These are phyloP conservation scores for Habroteleia sp. DNA, from an alignment of 2,888 invertebrate species.

Conservation along the genomic window DNA sequence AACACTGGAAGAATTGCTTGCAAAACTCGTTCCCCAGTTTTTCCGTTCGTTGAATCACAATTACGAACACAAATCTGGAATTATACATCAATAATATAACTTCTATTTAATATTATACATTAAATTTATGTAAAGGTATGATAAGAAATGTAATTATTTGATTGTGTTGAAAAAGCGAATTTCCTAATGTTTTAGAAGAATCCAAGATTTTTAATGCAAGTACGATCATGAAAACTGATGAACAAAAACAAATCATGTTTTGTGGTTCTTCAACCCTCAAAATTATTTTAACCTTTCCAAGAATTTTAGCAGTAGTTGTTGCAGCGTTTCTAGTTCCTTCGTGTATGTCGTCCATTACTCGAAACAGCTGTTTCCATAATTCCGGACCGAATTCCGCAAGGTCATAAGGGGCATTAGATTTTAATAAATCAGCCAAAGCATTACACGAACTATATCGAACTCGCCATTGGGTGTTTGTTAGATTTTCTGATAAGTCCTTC, in stretches of 20 bases:
- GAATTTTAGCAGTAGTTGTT: slow-evolving; percentile 85
- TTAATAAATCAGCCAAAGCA: slow-evolving; percentile 91
- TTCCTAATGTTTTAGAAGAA: too few species aligned
- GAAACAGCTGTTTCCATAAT: slow-evolving; percentile 91
- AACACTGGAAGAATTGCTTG: slow-evolving; percentile 90
- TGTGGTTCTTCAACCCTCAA: too few species aligned
- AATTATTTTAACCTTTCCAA: slow-evolving; percentile 89
- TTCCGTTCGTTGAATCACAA: slow-evolving; percentile 87
- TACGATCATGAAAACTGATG: too few species aligned
- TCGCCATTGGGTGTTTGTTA: slow-evolving; percentile 93
- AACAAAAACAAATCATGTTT: too few species aligned
- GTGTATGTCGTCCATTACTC: slow-evolving; percentile 97
- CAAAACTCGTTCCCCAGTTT: slow-evolving; percentile 87
- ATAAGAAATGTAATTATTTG: too few species aligned
- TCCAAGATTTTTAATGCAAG: too few species aligned
- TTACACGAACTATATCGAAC: slow-evolving; percentile 95
- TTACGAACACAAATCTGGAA: slow-evolving; percentile 86
- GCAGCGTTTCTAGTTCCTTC: slow-evolving; percentile 91
- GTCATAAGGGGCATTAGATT: slow-evolving; percentile 75
- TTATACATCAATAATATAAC: too few species aligned
- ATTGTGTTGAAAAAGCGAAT: too few species aligned
- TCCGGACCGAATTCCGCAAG: slow-evolving; percentile 81
- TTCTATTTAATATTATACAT: too few species aligned
- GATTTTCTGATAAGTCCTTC: slow-evolving; percentile 89
- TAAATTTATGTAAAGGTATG: too few species aligned